Evolutionary conservation across 1,140 invertebrate species (phyloP), one percentile per base, ranked within the genome.

Genomic region (Hylaeus volcanicus): DNA sequence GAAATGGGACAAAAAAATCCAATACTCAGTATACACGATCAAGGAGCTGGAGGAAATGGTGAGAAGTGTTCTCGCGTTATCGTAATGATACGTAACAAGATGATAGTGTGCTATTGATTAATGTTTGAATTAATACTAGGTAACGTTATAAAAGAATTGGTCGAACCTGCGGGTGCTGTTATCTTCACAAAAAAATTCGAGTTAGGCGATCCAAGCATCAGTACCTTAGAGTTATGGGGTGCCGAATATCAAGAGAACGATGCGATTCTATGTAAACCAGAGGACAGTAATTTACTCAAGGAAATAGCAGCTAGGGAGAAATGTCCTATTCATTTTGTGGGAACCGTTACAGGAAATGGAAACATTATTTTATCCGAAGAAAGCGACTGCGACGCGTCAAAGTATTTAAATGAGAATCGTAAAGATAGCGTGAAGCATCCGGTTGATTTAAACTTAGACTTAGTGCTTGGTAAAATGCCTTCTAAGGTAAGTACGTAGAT

Each of bases 211-310:
- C 97, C 98, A 0, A 99, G 98, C 9, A 96, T 99, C 14, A 98
- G 96, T 68, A 96, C 98, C 0, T 91, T 99, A 74, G 99, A 99
- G 91, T 92, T 99, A 5, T 99, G 99, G 99, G 98, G 98, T 1
- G 99, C 98, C 0, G 99, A 99, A 91, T 99, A 99, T 90, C 99
- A 99, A 94, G 99, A 99, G 93, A 99, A 97, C 84, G 96, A 99
- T 92, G 98, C 98, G 0, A 94, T 99, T 60, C 92, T 99, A 0
- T 96, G 98, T 83, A 94, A 94, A 60, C 92, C 95, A 73, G 91
- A 96, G 74, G 94, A 97, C 86, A 93, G 95, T 11, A 77, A 92
- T 14, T 79, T 96, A 2, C 92, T 99, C 0, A 93, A 96, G 88
- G 94, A 94, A 85, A 97, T 99, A 71, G 96, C 97, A 60, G 89